These are phyloP conservation scores for Meriones psammophilus DNA, from an alignment of 2,797 vertebrate species.

Conservation along the genomic window DNA sequence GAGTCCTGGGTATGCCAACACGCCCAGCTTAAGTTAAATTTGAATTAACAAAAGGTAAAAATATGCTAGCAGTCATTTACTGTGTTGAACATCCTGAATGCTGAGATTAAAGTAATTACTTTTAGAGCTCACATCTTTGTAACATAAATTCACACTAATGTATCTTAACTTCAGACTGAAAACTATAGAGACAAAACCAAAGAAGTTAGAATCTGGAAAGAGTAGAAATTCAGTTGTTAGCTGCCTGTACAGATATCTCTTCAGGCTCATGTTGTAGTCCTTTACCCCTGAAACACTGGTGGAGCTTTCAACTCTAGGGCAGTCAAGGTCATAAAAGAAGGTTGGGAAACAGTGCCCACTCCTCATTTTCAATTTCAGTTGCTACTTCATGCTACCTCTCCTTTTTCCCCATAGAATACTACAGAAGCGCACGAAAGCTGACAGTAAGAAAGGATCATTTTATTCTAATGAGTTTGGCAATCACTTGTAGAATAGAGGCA, in stretches of 20 bases:
- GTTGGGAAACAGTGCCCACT: constrained; percentile 10
- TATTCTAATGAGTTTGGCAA: constrained; percentile 58
- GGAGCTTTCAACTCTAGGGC: constrained; percentile 2
- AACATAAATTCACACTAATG: constrained; percentile 25
- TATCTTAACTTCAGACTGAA: constrained; percentile 32
- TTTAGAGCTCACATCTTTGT: constrained; percentile 36
- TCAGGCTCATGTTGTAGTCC: background rate
- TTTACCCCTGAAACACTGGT: constrained; percentile 35
- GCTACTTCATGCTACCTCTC: background rate
- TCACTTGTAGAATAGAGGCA: background rate
- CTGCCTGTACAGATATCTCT: background rate
- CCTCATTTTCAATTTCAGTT: constrained; percentile 23
- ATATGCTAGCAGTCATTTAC: background rate
- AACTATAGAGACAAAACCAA: background rate
- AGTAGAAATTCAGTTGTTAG: constrained; percentile 38
- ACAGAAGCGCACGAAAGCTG: constrained; percentile 50
- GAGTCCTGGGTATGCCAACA: background rate
- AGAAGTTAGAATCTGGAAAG: constrained; percentile 11
- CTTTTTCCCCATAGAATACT: background rate
- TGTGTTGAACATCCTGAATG: background rate
- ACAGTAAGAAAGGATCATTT: constrained; percentile 55
- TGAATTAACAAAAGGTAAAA: background rate
- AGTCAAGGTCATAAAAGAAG: constrained; percentile 3
- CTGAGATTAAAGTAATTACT: background rate
- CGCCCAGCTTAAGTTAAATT: background rate